A percentile compares a stretch with the other conserved stretches of the same genome.
phyloP scores from a whole-genome alignment of 1,140 invertebrate species.

The Andricus grossulariae region DNA sequence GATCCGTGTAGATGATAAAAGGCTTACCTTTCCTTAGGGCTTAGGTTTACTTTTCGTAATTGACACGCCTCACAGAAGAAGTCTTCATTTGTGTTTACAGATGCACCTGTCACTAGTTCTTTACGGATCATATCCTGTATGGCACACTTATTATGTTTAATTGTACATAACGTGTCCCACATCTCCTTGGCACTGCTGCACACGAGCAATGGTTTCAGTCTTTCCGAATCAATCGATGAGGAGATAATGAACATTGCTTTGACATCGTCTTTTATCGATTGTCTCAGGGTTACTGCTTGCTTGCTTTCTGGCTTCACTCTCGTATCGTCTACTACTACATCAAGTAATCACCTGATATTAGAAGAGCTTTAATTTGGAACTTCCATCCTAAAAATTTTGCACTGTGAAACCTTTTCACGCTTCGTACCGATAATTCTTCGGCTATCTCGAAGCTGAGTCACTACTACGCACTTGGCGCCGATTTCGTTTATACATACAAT shows the following conservation, averaged over 20 bases:
- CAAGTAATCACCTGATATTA: neutral
- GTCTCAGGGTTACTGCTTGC: neutral
- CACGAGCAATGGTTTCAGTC: neutral
- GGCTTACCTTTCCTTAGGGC: too few relatives aligned
- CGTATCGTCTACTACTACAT: neutral
- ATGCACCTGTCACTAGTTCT: too few relatives aligned
- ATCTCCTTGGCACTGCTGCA: neutral
- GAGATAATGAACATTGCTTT: constrained; percentile 21
- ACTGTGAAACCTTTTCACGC: constrained; percentile 55
- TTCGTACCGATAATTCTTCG: too few relatives aligned
- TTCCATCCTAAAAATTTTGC: constrained; percentile 54
- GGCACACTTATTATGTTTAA: neutral
- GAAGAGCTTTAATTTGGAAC: constrained; percentile 45
- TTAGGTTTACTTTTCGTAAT: too few relatives aligned
- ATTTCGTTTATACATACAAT: too few relatives aligned
- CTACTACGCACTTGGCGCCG: too few relatives aligned
- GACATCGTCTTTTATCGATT: constrained; percentile 14
- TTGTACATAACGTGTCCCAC: neutral
- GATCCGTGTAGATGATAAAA: too few relatives aligned
- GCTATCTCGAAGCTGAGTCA: too few relatives aligned
- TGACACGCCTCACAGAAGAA: too few relatives aligned
- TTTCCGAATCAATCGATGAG: neutral
- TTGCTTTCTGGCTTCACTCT: neutral
- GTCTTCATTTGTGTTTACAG: too few relatives aligned
- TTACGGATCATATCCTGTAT: too few relatives aligned